Evolutionary conservation across 2,797 vertebrate species (phyloP).

Genomic region (Pelodytes ibericus): DNA sequence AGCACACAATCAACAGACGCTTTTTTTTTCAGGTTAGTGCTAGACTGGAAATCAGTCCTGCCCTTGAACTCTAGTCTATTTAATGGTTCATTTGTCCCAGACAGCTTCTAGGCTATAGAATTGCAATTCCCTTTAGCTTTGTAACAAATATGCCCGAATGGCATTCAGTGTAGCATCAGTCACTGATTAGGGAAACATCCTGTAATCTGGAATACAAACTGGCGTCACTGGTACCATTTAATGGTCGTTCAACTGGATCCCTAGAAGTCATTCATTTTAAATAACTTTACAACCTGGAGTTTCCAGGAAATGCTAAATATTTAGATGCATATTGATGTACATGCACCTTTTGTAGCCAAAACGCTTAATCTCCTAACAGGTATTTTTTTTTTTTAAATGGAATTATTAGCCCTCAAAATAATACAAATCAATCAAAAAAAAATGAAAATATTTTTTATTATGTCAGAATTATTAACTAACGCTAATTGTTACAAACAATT

Average conservation of each 20-base stretch:
- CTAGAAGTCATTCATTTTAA: slow-evolving; percentile 2
- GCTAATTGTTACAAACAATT: no score
- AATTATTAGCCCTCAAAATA: no score
- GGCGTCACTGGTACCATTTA: neutral
- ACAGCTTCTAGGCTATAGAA: slow-evolving; percentile 19
- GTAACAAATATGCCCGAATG: neutral
- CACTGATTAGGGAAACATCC: slow-evolving; percentile 4
- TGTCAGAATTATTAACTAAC: no score
- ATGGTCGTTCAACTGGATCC: neutral
- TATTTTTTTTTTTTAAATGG: no score
- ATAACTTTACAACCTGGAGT: neutral
- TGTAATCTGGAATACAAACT: neutral
- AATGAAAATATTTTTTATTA: no score
- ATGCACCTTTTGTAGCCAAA: no score
- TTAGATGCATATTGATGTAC: no score
- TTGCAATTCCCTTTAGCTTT: neutral
- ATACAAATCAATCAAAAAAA: no score
- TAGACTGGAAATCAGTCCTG: no score
- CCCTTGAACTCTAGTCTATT: neutral
- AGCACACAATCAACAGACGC: no score
- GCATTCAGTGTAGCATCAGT: neutral
- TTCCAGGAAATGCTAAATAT: slow-evolving; percentile 1
- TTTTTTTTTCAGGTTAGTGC: no score
- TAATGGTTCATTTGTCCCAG: neutral
- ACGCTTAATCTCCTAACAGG: no score